Evolutionary conservation across 1,140 invertebrate species (phyloP).

Genomic region (Psix sp.): DNA sequence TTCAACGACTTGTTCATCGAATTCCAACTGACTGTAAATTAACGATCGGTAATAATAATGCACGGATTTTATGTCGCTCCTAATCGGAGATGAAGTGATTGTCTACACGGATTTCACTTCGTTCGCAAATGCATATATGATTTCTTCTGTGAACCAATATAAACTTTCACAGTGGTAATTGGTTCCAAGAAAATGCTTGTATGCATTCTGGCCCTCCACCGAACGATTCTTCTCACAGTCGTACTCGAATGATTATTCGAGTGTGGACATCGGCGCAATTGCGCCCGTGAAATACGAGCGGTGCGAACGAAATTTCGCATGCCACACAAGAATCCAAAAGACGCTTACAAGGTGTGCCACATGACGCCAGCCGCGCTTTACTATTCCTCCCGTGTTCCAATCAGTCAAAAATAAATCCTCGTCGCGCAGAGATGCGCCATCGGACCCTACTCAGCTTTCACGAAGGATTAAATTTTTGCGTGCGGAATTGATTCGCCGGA

Average conservation of each 20-base stretch:
- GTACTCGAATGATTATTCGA: conserved; percentile 30
- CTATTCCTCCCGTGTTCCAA: conserved; percentile 49
- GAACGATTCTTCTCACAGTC: conserved; percentile 32
- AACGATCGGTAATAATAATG: no score
- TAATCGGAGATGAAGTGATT: conserved; percentile 2
- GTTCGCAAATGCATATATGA: conserved; percentile 18
- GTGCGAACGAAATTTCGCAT: conserved; percentile 51
- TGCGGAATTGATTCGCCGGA: conserved; percentile 40
- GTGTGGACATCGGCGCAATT: conserved; percentile 28
- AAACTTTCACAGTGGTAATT: conserved; percentile 47
- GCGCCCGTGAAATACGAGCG: conserved; percentile 35
- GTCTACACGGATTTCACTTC: conserved; percentile 3
- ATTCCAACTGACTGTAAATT: no score
- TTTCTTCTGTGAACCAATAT: conserved; percentile 19
- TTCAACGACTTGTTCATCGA: no score
- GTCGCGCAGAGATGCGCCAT: conserved; percentile 28
- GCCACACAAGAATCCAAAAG: conserved; percentile 33
- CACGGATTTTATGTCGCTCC: no score
- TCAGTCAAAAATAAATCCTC: conserved; percentile 46
- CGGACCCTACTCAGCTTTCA: conserved; percentile 52
- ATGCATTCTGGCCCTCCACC: conserved; percentile 26
- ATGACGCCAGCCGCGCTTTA: conserved; percentile 34
- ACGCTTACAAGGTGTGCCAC: conserved; percentile 49
- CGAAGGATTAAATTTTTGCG: conserved; percentile 44
- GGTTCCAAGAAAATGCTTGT: conserved; percentile 26